These are phyloP conservation scores for Sorex fumeus DNA, from an alignment of 2,113 vertebrate genomes.

Conservation along the genomic window DNA sequence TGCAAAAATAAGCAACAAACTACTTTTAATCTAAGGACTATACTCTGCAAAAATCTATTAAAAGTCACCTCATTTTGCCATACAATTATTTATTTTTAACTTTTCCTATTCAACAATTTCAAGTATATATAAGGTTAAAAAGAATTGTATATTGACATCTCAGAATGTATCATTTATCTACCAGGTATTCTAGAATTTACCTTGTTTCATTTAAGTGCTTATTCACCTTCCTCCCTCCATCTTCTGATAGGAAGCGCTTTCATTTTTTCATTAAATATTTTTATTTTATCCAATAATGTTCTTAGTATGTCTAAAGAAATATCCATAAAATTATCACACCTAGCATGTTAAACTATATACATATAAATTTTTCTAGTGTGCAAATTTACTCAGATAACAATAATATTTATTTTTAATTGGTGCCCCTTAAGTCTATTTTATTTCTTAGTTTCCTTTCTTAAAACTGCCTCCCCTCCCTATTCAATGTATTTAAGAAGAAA, in stretches of 20 bases:
- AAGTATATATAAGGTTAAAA: background rate
- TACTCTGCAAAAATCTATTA: background rate
- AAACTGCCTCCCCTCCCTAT: background rate
- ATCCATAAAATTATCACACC: background rate
- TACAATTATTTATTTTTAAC: background rate
- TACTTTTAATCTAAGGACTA: background rate
- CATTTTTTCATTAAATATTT: constrained; percentile 4
- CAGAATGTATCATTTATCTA: background rate
- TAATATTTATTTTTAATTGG: background rate
- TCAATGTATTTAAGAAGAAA: constrained; percentile 20
- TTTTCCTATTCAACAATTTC: constrained; percentile 6
- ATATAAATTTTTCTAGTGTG: no score
- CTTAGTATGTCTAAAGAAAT: constrained; percentile 17
- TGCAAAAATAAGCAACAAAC: background rate
- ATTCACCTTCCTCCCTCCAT: background rate
- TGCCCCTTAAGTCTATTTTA: background rate
- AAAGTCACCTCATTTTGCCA: background rate
- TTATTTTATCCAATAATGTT: constrained; percentile 21
- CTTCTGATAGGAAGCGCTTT: background rate
- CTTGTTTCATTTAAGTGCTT: background rate
- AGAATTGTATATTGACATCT: background rate
- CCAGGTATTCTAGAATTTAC: background rate
- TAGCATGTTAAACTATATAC: constrained; percentile 1
- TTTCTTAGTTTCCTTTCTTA: background rate
- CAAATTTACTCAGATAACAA: background rate